These are phyloP conservation scores for Temnopleurus reevesii DNA, from an alignment of 53 echinoderm and acorn worm species.

Conservation along the genomic window DNA sequence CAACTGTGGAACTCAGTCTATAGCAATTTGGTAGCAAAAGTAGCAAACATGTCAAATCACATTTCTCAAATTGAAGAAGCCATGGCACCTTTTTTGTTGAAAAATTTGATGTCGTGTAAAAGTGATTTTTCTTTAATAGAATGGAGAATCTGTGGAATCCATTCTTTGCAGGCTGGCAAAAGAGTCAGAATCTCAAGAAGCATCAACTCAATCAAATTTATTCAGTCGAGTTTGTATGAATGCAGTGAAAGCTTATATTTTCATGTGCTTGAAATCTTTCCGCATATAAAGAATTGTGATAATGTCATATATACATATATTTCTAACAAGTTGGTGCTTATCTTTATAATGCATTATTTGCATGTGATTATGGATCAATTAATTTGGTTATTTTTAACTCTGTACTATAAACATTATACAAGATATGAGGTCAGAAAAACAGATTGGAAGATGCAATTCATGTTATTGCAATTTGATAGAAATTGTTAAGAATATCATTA, in stretches of 20 bases:
- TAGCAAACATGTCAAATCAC: too few relatives aligned
- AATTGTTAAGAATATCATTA: too few relatives aligned
- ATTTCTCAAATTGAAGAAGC: too few relatives aligned
- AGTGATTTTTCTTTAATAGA: too few relatives aligned
- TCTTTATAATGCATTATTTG: neutral
- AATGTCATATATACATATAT: constrained; percentile 6
- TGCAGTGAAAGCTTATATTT: neutral
- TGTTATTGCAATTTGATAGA: neutral
- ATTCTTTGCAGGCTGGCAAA: too few relatives aligned
- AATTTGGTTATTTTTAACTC: constrained; percentile 4
- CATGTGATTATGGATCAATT: neutral
- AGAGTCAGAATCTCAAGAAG: neutral
- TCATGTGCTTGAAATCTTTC: neutral
- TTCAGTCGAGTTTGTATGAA: constrained; percentile 9
- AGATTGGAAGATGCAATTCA: neutral
- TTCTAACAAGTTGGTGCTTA: neutral
- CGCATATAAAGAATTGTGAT: neutral
- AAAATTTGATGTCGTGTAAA: too few relatives aligned
- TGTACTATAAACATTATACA: constrained; percentile 26
- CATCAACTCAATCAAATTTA: neutral
- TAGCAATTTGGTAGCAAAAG: too few relatives aligned
- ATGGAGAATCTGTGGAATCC: too few relatives aligned
- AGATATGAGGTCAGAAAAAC: neutral
- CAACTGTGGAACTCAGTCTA: too few relatives aligned
- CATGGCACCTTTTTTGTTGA: too few relatives aligned